These are phyloP conservation scores for Zophobas atratus DNA, from an alignment of 1,140 invertebrate genomes.

Conservation along the genomic window DNA sequence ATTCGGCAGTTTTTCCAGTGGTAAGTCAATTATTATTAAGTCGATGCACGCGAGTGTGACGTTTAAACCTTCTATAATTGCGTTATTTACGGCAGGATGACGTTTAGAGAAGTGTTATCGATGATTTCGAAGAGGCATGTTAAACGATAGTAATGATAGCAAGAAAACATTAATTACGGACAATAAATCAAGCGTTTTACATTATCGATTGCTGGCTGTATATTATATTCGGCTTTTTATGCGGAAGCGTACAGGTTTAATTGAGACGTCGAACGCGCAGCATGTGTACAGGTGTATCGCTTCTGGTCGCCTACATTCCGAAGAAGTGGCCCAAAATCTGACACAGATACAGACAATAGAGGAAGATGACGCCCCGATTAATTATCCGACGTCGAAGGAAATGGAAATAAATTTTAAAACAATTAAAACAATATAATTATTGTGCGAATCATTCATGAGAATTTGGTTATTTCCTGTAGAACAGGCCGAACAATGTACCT, in stretches of 20 bases:
- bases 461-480: conserved; percentile 49
- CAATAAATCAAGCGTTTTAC: conserved; percentile 31
- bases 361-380: conserved; percentile 15
- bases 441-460: conserved; percentile 51
- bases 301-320: not conserved
- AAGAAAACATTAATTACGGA: conserved; percentile 39
- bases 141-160: conserved; percentile 42
- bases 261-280: not conserved
- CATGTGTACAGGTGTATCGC: not conserved
- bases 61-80: not conserved
- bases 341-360: conserved; percentile 10
- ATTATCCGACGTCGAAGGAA: conserved; percentile 18
- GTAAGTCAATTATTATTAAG: conserved; percentile 2
- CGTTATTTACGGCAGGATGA: conserved; percentile 5
- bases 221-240: conserved; percentile 38
- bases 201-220: conserved; percentile 32
- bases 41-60: too few relatives aligned
- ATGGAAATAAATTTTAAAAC: conserved; percentile 35
- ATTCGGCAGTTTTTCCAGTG: conserved; percentile 31
- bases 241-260: not conserved
- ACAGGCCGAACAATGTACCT: conserved; percentile 44
- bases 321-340: not conserved
- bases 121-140: not conserved
- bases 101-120: not conserved
- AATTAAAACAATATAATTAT: conserved; percentile 49